Base-by-base conservation (phyloP, 2,113 vertebrate species). In the Naja naja region DNA sequence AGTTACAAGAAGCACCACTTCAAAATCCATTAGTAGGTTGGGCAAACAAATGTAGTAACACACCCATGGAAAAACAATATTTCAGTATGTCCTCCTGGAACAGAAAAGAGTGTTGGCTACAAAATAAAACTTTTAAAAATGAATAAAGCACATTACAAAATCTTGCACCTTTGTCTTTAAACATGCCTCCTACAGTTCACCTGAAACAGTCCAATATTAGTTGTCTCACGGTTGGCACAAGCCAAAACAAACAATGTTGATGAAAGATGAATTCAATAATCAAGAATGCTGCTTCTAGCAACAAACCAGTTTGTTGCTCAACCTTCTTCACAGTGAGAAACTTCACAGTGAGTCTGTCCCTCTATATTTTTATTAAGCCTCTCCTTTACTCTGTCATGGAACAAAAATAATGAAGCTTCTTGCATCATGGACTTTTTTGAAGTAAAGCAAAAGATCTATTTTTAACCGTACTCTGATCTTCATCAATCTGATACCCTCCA, bases 1-100 rank as follows among this genome's bases (percentile, higher is more conserved):
- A 4, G 47, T 92, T 94, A 95, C 93, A 95, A 96, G 95, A 95
- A 96, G 94, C 94, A 93, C 95, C 89, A 96, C 97, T 97, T 94
- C 95, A 97, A 94, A 64, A 94, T 92, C 95, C 95, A 97, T 96
- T 97, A 94, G 93, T 74, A 90, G 93, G 64, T 89, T 96, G 91
- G 91, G 94, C 94, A 97, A 97, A 97, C 90, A 96, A 16, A 95
- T 39, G 49, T 92, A 45, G 93, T 89, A 92, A 94, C 95, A 94
- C 52, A 95, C 94, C 93, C 95, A 47, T 34, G 54, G 5, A 27
- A 49, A 43, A 18, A 58, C 5, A 45, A 39, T 53, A 39, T 81
- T 89, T 45, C 34, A 54, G 34, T 47, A 69, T 54, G 39, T 55
- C n/a, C 4, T 60, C 55, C 74, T 25, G 30, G 55, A 55, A 60